Conservation (phyloP, 2,888 invertebrate genomes). For the Galeopsomyia nigrocyanea region DNA sequence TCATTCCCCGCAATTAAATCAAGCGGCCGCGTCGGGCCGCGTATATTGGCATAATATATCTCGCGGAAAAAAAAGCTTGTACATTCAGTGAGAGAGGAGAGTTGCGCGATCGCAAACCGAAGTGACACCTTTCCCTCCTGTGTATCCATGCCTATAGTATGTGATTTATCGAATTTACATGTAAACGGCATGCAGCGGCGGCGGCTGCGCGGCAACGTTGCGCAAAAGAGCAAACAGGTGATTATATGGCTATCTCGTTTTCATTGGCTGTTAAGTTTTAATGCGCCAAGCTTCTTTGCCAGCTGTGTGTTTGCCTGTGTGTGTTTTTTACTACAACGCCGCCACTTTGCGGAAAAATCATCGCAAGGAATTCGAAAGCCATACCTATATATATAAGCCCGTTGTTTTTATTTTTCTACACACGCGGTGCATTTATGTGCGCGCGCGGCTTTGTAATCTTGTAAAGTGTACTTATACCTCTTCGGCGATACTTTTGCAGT, state of each 20-base stretch:
- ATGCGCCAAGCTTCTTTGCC: neutral
- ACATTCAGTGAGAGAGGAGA: too few relatives aligned
- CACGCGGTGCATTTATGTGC: neutral
- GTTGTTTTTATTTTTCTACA: neutral
- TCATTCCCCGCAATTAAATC: too few relatives aligned
- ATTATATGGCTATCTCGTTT: constrained; percentile 28
- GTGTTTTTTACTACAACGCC: neutral
- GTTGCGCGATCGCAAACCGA: neutral
- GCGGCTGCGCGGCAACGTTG: constrained; percentile 11
- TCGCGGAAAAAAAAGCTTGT: too few relatives aligned
- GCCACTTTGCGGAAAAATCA: constrained; percentile 8
- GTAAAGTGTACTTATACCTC: too few relatives aligned
- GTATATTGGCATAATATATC: neutral
- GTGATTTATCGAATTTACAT: constrained; percentile 42
- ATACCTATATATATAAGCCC: constrained; percentile 10
- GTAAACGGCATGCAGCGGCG: neutral
- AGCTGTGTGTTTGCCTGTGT: neutral
- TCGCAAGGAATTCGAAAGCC: constrained; percentile 24
- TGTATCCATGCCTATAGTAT: neutral
- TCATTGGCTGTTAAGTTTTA: constrained; percentile 32
- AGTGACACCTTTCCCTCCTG: constrained; percentile 3
- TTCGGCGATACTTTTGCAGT: too few relatives aligned
- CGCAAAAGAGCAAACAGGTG: constrained; percentile 19
- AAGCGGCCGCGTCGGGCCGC: neutral
- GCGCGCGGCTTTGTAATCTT: neutral